Base-by-base conservation (phyloP, 2,888 invertebrate species). In the Lepeophtheirus nordmannii region DNA sequence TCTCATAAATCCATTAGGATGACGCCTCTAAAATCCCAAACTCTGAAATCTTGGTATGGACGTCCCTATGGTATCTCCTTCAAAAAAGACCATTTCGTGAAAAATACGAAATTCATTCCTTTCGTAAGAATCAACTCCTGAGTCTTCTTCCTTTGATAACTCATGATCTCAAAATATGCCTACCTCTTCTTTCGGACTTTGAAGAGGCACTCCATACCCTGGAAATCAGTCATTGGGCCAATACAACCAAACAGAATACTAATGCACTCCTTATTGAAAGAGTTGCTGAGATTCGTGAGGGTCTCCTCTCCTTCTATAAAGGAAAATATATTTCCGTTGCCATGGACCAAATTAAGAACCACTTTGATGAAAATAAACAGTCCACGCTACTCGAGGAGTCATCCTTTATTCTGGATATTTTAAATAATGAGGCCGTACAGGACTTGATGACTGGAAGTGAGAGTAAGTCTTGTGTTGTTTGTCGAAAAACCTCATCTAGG, bases 21-120 rank as follows among this genome's bases (percentile, higher is more conserved):
- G 60, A 60, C 12, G 23, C 7, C 60, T 38, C 30, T 12, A 38
- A 38, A 60, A 60, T 60, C 23, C 23, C 30, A 11, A 41, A 41
- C n/a, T 14, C 41, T 17, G 62, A 62, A 23, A 20, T 40, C 9
- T 40, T 39, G 20, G 40, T 40, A 9, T 62, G 62, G 62, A 38
- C 40, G 10, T 20, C 62, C 20, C 40, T 62, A 20, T 62, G 22
- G 14, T 39, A 62, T 41, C 41, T 62, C 10, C 62, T 62, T 11
- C 20, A 38, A 38, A 62, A 41, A 17, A 20, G 7, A 20, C 20
- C n/a, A 12, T 40, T 20, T 17, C 20, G 20, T 8, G 39, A 62
- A 11, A 62, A 62, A 17, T 62, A 62, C 23, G 62, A 62, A 40
- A n/a, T 62, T 10, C 62, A 62, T 40, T 20, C 37, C 40, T 62